A percentile compares a stretch with the other conserved stretches of the same genome.
Conservation (phyloP, 2,797 vertebrate species). For the Malurus leucopterus region DNA sequence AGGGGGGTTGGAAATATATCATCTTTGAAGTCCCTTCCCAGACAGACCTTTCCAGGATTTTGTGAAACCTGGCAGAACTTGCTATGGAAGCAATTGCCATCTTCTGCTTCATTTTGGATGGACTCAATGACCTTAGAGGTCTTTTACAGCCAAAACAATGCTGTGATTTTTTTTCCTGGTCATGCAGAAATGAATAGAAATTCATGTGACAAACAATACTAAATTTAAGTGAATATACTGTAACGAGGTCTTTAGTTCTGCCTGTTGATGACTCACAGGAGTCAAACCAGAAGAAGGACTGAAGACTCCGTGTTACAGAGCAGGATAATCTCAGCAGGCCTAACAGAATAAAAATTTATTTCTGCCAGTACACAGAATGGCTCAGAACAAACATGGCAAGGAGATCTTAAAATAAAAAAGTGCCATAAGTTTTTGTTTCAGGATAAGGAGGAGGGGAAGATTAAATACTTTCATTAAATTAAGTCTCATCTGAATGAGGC, state of each 20-base stretch:
- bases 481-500: slow-evolving; percentile 15
- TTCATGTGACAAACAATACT: not conserved
- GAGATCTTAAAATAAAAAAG: slow-evolving; percentile 40
- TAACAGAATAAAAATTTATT: slow-evolving; percentile 27
- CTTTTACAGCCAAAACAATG: not conserved
- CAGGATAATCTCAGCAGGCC: not conserved
- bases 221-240: not conserved
- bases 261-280: not conserved
- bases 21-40: no score
- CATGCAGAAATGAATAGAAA: not conserved
- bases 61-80: not conserved
- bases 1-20: not conserved
- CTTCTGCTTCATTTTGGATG: not conserved
- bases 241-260: not conserved
- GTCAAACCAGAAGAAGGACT: not conserved
- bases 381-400: slow-evolving; percentile 41
- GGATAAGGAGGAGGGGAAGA: slow-evolving; percentile 28
- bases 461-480: slow-evolving; percentile 61
- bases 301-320: not conserved
- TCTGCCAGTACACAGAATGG: slow-evolving; percentile 20
- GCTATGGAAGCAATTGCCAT: not conserved
- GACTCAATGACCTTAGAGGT: not conserved
- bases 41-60: not conserved
- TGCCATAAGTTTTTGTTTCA: not conserved
- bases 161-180: not conserved